Percentiles rank a stretch among this genome's conserved stretches.
These are phyloP conservation scores for Pygoscelis adeliae DNA, from an alignment of 2,113 vertebrate species.

Conservation along the genomic window DNA sequence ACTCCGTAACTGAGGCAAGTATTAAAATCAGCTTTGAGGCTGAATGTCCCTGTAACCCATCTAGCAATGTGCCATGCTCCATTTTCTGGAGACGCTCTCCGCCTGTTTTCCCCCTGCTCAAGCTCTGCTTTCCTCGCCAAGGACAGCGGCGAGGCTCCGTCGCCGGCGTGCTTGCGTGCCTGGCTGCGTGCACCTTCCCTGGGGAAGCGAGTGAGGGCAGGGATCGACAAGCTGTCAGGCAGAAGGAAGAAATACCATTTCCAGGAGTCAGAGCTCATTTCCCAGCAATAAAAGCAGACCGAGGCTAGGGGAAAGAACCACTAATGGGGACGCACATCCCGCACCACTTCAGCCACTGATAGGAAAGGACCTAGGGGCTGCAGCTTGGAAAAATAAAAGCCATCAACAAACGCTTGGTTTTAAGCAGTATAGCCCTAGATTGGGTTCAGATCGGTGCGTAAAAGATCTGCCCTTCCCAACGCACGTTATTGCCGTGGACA, in stretches of 20 bases:
- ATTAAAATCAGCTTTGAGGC: background rate
- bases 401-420: background rate
- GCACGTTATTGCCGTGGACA: rapidly evolving
- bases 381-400: background rate
- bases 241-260: constrained; percentile 33
- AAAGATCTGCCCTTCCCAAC: background rate
- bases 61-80: background rate
- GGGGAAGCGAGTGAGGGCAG: background rate
- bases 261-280: constrained; percentile 44
- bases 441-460: background rate
- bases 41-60: background rate
- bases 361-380: background rate
- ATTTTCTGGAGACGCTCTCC: background rate
- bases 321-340: background rate
- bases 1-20: background rate
- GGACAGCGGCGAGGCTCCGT: background rate
- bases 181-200: background rate
- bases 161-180: background rate
- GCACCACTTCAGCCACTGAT: rapidly evolving
- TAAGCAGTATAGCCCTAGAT: background rate
- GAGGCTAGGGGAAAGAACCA: background rate
- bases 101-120: background rate
- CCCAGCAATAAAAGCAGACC: background rate
- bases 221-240: constrained; percentile 26
- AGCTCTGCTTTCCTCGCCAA: background rate